A percentile compares a stretch with the other conserved stretches of the same genome.
Conservation (phyloP, 2,113 vertebrate species). For the Bujurquina vittata region DNA sequence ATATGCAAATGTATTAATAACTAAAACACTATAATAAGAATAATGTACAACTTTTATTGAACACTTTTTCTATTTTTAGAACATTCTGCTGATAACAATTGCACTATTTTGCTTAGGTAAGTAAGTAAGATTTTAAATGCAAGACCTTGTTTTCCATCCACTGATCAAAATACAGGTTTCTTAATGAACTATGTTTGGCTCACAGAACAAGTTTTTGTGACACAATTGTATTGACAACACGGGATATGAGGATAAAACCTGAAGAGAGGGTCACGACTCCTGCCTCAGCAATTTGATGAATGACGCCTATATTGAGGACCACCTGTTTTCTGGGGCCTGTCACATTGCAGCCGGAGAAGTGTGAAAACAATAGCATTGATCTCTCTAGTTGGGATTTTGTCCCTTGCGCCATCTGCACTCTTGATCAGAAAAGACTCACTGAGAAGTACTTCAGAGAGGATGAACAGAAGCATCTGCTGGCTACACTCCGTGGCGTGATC, state of each 20-base stretch:
- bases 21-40: background rate
- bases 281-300: conserved; percentile 40
- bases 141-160: background rate
- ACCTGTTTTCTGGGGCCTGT: conserved; percentile 51
- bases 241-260: background rate
- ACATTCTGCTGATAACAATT: background rate
- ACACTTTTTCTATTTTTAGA: background rate
- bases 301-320: conserved; percentile 43
- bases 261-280: background rate
- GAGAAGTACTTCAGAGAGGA: conserved; percentile 39
- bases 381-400: conserved; percentile 40
- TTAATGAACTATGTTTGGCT: background rate
- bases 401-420: conserved; percentile 64
- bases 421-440: conserved; percentile 31
- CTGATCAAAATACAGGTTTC: background rate
- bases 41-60: background rate
- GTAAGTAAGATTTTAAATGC: background rate
- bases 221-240: background rate
- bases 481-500: conserved; percentile 23
- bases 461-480: conserved; percentile 47
- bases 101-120: background rate
- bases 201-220: background rate
- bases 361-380: conserved; percentile 67
- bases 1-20: background rate
- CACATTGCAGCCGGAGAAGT: conserved; percentile 19